Evolutionary conservation across 2,797 vertebrate species (phyloP).

Genomic region (Acropternis orthonyx): DNA sequence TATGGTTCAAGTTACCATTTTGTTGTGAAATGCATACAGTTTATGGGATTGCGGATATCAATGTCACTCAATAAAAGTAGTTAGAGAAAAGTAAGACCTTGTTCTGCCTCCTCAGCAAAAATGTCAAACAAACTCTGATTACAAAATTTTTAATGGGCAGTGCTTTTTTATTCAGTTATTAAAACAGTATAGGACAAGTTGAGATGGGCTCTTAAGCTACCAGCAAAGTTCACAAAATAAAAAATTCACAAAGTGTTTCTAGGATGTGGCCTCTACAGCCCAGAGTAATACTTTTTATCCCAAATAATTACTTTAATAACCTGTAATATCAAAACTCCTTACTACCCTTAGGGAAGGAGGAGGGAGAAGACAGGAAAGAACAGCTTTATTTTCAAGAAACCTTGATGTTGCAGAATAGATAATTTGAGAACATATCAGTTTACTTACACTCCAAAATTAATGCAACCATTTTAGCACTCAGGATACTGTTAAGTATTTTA

Average conservation of each 20-base stretch:
- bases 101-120: constrained; percentile 50
- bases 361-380: neutral
- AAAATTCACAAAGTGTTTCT: neutral
- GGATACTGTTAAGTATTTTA: neutral
- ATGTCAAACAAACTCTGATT: constrained; percentile 14
- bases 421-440: neutral
- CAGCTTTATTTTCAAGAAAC: neutral
- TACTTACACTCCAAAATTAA: neutral
- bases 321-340: neutral
- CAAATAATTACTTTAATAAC: constrained; percentile 60
- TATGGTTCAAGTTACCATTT: neutral
- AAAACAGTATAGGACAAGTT: neutral
- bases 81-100: neutral
- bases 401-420: neutral
- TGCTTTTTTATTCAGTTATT: neutral
- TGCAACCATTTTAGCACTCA: neutral
- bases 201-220: neutral
- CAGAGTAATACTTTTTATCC: constrained; percentile 8
- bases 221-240: neutral
- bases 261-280: neutral
- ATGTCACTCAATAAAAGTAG: neutral
- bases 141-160: neutral
- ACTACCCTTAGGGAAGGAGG: neutral
- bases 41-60: neutral
- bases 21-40: neutral